Evolutionary conservation across 2,113 vertebrate species (phyloP), one percentile per base, ranked within the genome.

Genomic region (Oryzias woworae): DNA sequence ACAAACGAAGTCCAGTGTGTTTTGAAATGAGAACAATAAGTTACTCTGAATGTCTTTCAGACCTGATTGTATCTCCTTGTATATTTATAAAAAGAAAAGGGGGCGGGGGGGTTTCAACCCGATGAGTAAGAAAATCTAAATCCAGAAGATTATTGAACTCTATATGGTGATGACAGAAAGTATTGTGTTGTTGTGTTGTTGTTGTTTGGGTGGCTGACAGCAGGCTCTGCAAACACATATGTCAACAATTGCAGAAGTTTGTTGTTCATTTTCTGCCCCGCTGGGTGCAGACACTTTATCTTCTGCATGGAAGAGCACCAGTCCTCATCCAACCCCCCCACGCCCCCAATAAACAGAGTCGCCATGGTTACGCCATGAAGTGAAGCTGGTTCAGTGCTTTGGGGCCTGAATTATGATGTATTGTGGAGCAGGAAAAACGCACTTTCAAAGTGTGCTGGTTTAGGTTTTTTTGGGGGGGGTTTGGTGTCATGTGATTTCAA

Each of bases 321-420:
- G 23, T 69, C 55, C 58, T 68, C 48, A 47, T 8, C 43, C 62
- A 8, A 23, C 57, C 73, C 68, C 53, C 80, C 72, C 62, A 36
- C 36, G 36, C 36, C 76, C 58, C 73, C 77, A 66, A 78, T 78
- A 69, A 17, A 28, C 54, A 42, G 12, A 10, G 84, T 89, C 72
- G 20, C 83, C 78, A 86, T 87, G 80, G 87, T 75, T 74, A 87
- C 72, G 0, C 23, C 24, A 10, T 22, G 36, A 3, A 83, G 75
- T 75, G 66, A 55, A 57, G 63, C 69, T 46, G 77, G 59, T 78
- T 84, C 71, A 53, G 53, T 80, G 56, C 75, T 71, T 76, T 73
- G 77, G 53, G 7, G 69, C 16, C 58, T 86, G 71, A 85, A 86
- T 86, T 82, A 85, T 86, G 82, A 75, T 60, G 55, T 55, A 47